phyloP scores from a whole-genome alignment of 2,113 vertebrate genomes.

The Isurus oxyrinchus region DNA sequence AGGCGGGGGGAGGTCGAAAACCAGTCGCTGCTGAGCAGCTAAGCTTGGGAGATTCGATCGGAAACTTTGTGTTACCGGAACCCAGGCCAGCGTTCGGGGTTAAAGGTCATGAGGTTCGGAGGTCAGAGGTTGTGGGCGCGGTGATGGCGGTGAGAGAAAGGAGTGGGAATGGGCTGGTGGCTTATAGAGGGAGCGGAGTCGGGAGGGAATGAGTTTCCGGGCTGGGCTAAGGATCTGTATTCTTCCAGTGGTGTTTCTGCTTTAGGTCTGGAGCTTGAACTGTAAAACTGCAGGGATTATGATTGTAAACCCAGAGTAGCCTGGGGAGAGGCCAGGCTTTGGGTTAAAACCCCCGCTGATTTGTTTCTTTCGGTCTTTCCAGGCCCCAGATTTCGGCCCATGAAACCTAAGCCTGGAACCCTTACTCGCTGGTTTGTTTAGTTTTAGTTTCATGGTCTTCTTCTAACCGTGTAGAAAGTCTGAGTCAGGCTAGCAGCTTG shows the following conservation, averaged over 20 bases:
- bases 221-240: too few relatives aligned
- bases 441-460: neutral
- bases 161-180: neutral
- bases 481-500: neutral
- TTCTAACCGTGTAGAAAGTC: neutral
- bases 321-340: neutral
- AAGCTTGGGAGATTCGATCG: too few relatives aligned
- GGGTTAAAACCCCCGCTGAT: too few relatives aligned
- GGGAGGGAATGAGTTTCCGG: too few relatives aligned
- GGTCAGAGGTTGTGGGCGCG: neutral
- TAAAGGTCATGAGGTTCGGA: neutral
- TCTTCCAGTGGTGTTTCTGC: too few relatives aligned
- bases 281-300: neutral
- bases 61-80: too few relatives aligned
- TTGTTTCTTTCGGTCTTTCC: neutral
- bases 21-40: too few relatives aligned
- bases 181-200: too few relatives aligned
- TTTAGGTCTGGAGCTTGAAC: neutral
- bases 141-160: conserved; percentile 6
- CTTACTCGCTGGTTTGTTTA: neutral
- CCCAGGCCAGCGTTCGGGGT: neutral
- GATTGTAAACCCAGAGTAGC: neutral
- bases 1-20: neutral
- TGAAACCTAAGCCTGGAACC: neutral
- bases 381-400: too few relatives aligned